A percentile compares a stretch with the other conserved stretches of the same genome.
These are phyloP conservation scores for Gobio gobio DNA, from an alignment of 2,113 vertebrate genomes.

Conservation along the genomic window DNA sequence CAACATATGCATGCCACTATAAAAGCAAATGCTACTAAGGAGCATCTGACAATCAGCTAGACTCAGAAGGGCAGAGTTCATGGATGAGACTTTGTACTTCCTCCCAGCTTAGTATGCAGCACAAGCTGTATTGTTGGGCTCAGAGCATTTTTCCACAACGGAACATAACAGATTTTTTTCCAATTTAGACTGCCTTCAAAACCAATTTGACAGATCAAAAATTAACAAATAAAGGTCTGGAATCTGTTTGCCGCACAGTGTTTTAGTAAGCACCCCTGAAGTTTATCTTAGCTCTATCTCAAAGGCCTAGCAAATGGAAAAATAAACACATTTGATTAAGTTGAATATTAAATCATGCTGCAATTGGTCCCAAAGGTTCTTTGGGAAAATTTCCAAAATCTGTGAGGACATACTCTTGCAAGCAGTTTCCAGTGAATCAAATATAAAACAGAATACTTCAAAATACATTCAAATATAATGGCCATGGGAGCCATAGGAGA, in stretches of 20 bases:
- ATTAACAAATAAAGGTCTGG: conserved; percentile 16
- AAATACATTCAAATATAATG: neutral
- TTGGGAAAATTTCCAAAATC: conserved; percentile 16
- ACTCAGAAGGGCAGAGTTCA: neutral
- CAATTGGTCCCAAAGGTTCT: conserved; percentile 12
- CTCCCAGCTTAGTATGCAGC: conserved; percentile 4
- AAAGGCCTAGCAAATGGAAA: conserved; percentile 38
- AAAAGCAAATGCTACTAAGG: neutral
- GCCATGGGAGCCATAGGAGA: neutral
- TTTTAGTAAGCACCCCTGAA: neutral
- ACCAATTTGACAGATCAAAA: conserved; percentile 6
- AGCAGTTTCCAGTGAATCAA: neutral
- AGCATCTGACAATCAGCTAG: neutral
- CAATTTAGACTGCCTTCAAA: neutral
- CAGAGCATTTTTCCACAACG: neutral
- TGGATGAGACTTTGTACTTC: neutral
- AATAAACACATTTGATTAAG: conserved; percentile 38
- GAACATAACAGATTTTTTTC: neutral
- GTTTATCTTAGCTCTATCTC: conserved; percentile 46
- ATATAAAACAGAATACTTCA: neutral
- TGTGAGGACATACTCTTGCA: neutral
- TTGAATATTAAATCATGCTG: conserved; percentile 21
- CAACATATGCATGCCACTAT: neutral
- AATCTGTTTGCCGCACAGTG: conserved; percentile 18
- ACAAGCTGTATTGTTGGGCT: neutral